A percentile compares a stretch with the other conserved stretches of the same genome.
phyloP scores from a whole-genome alignment of 2,113 vertebrate genomes.

The Zapornia atra region DNA sequence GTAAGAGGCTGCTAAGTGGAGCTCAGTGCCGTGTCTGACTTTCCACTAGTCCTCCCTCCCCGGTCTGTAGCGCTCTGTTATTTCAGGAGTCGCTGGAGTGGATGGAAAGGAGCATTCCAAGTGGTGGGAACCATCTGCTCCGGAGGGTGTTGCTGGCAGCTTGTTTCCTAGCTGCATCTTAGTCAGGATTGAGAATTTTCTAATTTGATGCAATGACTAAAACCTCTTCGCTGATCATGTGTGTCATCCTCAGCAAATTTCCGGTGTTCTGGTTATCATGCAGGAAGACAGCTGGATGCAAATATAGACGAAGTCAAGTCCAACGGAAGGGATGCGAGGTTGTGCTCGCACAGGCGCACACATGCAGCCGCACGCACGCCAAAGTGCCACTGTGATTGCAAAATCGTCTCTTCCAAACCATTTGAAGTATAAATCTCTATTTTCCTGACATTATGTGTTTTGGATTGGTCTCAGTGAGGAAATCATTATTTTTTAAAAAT shows the following conservation, averaged over 20 bases:
- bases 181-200: slow-evolving; percentile 57
- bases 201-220: slow-evolving; percentile 61
- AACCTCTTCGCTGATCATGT: slow-evolving; percentile 13
- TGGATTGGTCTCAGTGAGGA: background rate
- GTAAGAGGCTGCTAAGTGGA: slow-evolving; percentile 41
- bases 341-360: background rate
- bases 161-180: slow-evolving; percentile 64
- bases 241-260: slow-evolving; percentile 48
- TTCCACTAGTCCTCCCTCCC: slow-evolving; percentile 16
- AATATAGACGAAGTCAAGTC: background rate
- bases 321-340: background rate
- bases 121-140: slow-evolving; percentile 73
- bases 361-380: background rate
- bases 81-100: slow-evolving; percentile 66
- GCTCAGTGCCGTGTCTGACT: background rate
- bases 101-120: slow-evolving; percentile 63
- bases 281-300: slow-evolving; percentile 48
- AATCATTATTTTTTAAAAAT: background rate
- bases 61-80: slow-evolving; percentile 44
- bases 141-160: slow-evolving; percentile 63
- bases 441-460: slow-evolving; percentile 32
- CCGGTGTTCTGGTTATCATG: background rate
- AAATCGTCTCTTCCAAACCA: background rate
- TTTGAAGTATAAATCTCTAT: background rate
- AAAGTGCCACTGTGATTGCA: background rate